Conservation (phyloP, 2,797 vertebrate species). For the Leuciscus waleckii region DNA sequence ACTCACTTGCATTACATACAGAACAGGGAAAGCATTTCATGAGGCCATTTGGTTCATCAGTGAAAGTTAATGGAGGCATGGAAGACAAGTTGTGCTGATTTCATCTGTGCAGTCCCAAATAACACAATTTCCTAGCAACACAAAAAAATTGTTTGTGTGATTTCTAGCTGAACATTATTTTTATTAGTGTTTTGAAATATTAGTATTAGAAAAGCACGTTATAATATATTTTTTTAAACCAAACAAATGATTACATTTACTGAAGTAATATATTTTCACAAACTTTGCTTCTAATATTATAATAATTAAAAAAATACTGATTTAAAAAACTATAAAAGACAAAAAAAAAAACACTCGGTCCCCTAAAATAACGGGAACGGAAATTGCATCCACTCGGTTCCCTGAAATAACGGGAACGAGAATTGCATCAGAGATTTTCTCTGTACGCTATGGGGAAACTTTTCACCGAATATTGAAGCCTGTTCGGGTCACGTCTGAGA, state of each 20-base stretch:
- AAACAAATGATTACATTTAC: neutral
- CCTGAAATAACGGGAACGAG: too few species aligned
- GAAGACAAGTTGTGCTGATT: neutral
- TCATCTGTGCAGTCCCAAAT: neutral
- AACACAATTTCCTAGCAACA: neutral
- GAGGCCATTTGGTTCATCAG: neutral
- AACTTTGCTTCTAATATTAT: neutral
- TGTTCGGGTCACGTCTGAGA: too few species aligned
- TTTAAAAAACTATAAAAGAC: too few species aligned
- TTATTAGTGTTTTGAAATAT: neutral
- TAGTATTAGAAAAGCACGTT: neutral
- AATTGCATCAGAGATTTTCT: too few species aligned
- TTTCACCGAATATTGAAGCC: too few species aligned
- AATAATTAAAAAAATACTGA: neutral
- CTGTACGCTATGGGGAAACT: too few species aligned
- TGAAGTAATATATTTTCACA: constrained; percentile 5
- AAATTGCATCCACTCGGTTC: too few species aligned
- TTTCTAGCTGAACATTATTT: neutral
- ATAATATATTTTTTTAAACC: neutral
- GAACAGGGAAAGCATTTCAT: constrained; percentile 55
- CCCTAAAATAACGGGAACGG: too few species aligned
- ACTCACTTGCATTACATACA: constrained; percentile 60
- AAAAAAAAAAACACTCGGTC: too few species aligned
- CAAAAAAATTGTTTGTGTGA: neutral
- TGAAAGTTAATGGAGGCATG: neutral